These are phyloP conservation scores for Trachemys scripta DNA, from an alignment of 2,113 vertebrate genomes.

Conservation along the genomic window DNA sequence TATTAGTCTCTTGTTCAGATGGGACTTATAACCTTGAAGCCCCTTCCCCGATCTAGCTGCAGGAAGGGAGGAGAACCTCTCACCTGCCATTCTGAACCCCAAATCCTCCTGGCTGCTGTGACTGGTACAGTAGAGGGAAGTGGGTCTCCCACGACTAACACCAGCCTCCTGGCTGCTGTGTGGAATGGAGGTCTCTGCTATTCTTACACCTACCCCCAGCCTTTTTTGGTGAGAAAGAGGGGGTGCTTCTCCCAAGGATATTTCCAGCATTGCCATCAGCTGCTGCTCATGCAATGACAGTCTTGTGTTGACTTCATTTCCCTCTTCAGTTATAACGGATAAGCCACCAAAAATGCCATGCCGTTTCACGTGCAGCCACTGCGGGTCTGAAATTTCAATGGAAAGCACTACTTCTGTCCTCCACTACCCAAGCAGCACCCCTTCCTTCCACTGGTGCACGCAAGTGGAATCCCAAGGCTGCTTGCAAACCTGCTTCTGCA, in stretches of 20 bases:
- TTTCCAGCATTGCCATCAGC: neutral
- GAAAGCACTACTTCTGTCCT: neutral
- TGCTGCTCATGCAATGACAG: fast-evolving
- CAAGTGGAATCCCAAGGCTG: neutral
- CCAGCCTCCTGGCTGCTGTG: neutral
- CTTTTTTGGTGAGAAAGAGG: neutral
- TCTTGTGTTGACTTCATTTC: neutral
- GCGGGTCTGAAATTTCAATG: neutral
- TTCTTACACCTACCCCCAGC: neutral
- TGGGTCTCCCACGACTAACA: neutral
- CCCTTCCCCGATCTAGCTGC: neutral
- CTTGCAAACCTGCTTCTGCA: neutral
- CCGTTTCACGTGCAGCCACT: neutral
- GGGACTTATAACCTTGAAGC: neutral
- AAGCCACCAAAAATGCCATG: fast-evolving
- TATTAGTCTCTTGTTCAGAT: neutral
- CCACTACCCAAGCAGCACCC: neutral
- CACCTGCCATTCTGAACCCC: neutral
- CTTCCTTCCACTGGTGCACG: neutral
- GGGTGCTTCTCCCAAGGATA: neutral
- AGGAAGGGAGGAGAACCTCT: neutral
- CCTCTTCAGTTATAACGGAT: neutral
- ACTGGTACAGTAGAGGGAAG: neutral
- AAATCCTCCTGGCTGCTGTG: neutral
- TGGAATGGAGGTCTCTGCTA: neutral